A percentile compares a stretch with the other conserved stretches of the same genome.
These are phyloP conservation scores for Sanderia malayensis DNA, from an alignment of 30 jellyfish, hydroid and myxozoan species.

Conservation along the genomic window DNA sequence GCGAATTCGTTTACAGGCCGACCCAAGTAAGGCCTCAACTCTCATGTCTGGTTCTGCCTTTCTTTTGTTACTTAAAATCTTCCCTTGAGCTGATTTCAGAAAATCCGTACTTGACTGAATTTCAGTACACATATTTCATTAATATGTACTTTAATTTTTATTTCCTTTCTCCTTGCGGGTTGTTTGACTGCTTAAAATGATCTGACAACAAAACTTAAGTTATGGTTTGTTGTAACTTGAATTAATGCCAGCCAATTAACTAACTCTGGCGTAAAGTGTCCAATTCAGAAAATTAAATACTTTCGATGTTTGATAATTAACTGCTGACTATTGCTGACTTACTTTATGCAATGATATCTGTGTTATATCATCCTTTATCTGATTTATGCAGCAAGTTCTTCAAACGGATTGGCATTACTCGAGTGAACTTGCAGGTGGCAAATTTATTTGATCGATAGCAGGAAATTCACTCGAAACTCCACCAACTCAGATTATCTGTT, in stretches of 20 bases:
- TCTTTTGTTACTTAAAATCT: conserved; percentile 54
- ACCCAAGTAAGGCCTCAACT: conserved; percentile 76
- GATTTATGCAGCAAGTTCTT: conserved; percentile 8
- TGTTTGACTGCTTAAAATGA: neutral
- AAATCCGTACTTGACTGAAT: conserved; percentile 50
- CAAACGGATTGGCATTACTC: neutral
- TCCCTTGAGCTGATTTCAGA: conserved; percentile 57
- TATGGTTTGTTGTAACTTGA: too few species aligned
- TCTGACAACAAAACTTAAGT: too few species aligned
- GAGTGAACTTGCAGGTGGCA: conserved; percentile 18
- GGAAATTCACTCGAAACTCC: too few species aligned
- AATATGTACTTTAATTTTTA: neutral
- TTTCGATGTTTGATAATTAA: too few species aligned
- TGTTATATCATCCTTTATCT: too few species aligned
- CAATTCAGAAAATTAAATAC: too few species aligned
- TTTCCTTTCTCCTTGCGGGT: neutral
- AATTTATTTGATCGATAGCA: too few species aligned
- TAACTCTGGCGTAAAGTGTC: too few species aligned
- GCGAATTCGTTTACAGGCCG: conserved; percentile 72
- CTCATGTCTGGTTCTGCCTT: conserved; percentile 87
- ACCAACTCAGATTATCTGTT: neutral
- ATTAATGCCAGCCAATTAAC: too few species aligned
- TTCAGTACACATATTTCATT: neutral
- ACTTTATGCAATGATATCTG: too few species aligned
- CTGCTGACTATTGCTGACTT: too few species aligned